phyloP scores from a whole-genome alignment of 2,888 invertebrate species.

The Crematogaster levior region DNA sequence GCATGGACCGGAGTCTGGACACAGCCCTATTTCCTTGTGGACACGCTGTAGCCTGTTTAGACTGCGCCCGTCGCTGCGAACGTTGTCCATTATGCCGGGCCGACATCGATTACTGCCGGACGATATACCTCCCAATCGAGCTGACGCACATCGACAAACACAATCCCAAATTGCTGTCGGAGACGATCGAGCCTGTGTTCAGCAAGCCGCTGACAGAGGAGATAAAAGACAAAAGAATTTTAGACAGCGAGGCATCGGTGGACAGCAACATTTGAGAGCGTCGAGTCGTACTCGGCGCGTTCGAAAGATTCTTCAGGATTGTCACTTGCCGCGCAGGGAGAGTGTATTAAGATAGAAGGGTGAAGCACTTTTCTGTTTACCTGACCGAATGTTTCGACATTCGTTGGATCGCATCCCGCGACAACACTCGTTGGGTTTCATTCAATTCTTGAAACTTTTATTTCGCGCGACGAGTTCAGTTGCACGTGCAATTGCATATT shows the following conservation, averaged over 20 bases:
- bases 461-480: background rate
- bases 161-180: conserved; percentile 75
- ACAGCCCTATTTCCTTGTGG: conserved; percentile 95
- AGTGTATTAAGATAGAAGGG: conserved; percentile 60
- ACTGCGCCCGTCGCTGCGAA: conserved; percentile 91
- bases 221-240: conserved; percentile 73
- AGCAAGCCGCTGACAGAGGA: conserved; percentile 73
- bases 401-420: background rate
- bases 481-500: background rate
- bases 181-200: conserved; percentile 70
- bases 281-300: conserved; percentile 62
- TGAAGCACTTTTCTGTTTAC: conserved; percentile 32
- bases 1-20: conserved; percentile 94
- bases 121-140: conserved; percentile 90
- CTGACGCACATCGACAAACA: conserved; percentile 84
- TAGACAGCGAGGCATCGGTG: conserved; percentile 70
- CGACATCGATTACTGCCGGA: conserved; percentile 90
- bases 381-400: background rate
- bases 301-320: conserved; percentile 76
- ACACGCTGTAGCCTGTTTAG: conserved; percentile 93
- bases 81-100: conserved; percentile 92
- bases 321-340: conserved; percentile 78
- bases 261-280: conserved; percentile 80
- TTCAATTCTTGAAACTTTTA: background rate
- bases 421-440: background rate